Conservation (phyloP, 2,797 vertebrate genomes). For the Oreochromis grahami region DNA sequence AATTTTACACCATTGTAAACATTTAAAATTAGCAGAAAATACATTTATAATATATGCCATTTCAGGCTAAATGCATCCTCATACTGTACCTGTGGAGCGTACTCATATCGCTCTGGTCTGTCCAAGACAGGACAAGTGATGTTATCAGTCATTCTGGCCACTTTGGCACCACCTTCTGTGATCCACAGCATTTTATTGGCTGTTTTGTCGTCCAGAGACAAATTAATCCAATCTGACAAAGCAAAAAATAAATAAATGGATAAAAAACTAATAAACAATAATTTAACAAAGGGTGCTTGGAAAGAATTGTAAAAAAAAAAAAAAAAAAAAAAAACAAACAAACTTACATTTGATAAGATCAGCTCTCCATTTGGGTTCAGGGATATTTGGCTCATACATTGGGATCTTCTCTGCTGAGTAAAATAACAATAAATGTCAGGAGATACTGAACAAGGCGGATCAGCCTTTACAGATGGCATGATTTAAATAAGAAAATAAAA, state of each 20-base stretch:
- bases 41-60: neutral
- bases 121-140: slow-evolving; percentile 67
- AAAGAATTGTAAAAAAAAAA: neutral
- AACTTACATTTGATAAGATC: slow-evolving; percentile 65
- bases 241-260: neutral
- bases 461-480: neutral
- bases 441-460: neutral
- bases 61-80: neutral
- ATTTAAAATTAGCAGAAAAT: neutral
- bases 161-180: slow-evolving; percentile 56
- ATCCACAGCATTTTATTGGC: slow-evolving; percentile 73
- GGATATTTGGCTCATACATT: slow-evolving; percentile 54
- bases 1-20: neutral
- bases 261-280: neutral
- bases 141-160: slow-evolving; percentile 58
- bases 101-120: slow-evolving; percentile 66
- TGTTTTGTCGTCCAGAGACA: slow-evolving; percentile 69
- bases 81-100: slow-evolving; percentile 63
- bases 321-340: rapidly evolving
- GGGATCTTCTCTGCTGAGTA: slow-evolving; percentile 50
- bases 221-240: slow-evolving; percentile 51
- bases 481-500: neutral
- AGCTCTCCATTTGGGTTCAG: slow-evolving; percentile 64
- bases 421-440: neutral
- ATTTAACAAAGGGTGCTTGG: neutral